A percentile compares a stretch with the other conserved stretches of the same genome.
phyloP scores from a whole-genome alignment of 2,888 invertebrate species.

The Pseudococcus jackbeardsleyi region DNA sequence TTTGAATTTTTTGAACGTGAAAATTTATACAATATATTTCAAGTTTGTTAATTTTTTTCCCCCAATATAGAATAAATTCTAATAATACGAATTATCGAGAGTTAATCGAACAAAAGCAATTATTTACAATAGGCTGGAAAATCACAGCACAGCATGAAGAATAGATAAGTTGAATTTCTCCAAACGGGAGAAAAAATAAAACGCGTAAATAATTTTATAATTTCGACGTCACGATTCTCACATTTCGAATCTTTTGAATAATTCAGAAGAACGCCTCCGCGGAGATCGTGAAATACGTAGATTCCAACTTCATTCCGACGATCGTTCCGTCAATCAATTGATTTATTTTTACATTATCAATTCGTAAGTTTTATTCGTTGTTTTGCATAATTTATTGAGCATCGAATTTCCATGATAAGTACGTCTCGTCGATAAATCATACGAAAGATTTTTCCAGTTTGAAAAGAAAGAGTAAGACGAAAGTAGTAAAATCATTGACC shows the following conservation, averaged over 20 bases:
- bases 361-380: not conserved
- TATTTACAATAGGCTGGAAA: not conserved
- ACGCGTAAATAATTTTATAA: conserved; percentile 13
- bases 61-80: not conserved
- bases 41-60: not conserved
- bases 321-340: conserved; percentile 6
- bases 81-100: not conserved
- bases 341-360: conserved; percentile 6
- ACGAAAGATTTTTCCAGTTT: not conserved
- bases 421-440: not conserved
- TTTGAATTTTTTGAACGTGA: not conserved
- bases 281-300: not conserved
- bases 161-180: not conserved
- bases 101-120: not conserved
- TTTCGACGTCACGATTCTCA: not conserved
- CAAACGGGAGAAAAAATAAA: not conserved
- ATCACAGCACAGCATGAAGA: not conserved
- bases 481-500: not conserved
- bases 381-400: conserved; percentile 1
- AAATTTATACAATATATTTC: not conserved
- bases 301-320: not conserved
- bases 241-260: conserved; percentile 33
- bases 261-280: conserved; percentile 32
- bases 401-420: not conserved
- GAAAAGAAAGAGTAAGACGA: not conserved